Percentiles rank a stretch among this genome's conserved stretches.
Conservation (phyloP, 2,797 vertebrate genomes). For the Leptatherina wallacei region DNA sequence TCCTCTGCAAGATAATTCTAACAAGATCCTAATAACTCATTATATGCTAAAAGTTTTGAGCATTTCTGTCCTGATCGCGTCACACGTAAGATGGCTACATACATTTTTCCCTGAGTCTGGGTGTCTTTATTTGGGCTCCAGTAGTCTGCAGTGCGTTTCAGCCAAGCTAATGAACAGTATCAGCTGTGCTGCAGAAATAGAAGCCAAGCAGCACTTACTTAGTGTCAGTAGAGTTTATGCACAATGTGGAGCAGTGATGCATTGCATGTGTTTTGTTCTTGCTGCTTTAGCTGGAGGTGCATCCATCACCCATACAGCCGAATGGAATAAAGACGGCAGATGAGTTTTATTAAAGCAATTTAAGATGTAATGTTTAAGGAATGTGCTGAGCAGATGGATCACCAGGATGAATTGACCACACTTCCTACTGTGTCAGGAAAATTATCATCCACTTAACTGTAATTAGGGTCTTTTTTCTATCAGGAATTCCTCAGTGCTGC, state of each 20-base stretch:
- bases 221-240: conserved; percentile 60
- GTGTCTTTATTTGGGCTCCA: conserved; percentile 21
- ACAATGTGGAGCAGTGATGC: conserved; percentile 60
- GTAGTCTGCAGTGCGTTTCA: conserved; percentile 17
- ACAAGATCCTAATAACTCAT: too few species aligned
- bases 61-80: conserved; percentile 1
- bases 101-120: conserved; percentile 10
- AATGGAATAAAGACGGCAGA: conserved; percentile 60
- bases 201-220: conserved; percentile 52
- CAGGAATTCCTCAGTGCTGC: conserved; percentile 20
- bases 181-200: conserved; percentile 37
- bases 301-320: conserved; percentile 63
- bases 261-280: conserved; percentile 46
- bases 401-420: conserved; percentile 53
- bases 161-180: conserved; percentile 53
- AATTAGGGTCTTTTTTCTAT: conserved; percentile 79
- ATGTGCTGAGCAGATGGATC: conserved; percentile 66
- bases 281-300: conserved; percentile 43
- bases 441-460: conserved; percentile 78
- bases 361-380: conserved; percentile 72
- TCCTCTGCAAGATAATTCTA: not conserved
- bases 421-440: conserved; percentile 38
- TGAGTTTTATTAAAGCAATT: conserved; percentile 67
- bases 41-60: not conserved
- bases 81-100: not conserved